Conservation (phyloP, 2,113 vertebrate genomes). For the Sorex araneus region DNA sequence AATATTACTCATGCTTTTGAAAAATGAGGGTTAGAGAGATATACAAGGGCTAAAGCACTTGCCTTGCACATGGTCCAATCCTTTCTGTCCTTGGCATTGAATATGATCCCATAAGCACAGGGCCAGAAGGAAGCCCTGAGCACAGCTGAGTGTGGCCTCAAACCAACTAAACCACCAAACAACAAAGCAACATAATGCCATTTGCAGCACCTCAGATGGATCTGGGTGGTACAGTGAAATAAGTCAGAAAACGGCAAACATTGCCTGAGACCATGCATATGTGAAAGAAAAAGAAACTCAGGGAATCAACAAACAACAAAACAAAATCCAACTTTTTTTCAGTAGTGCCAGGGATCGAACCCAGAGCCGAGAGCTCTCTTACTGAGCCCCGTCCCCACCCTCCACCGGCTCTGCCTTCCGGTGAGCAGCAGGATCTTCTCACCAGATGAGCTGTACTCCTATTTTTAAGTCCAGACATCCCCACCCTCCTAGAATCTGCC, state of each 20-base stretch:
- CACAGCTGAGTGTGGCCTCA: too few species aligned
- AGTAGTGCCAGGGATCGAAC: too few species aligned
- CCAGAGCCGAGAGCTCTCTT: too few species aligned
- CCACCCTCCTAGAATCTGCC: conserved; percentile 47
- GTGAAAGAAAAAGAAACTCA: background rate
- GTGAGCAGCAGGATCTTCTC: background rate
- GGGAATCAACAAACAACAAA: background rate
- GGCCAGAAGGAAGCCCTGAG: too few species aligned
- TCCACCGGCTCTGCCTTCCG: background rate
- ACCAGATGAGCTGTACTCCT: background rate
- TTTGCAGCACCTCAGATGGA: background rate
- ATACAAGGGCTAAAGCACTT: too few species aligned
- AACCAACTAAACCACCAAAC: too few species aligned
- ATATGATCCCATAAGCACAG: too few species aligned
- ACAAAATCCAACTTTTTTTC: background rate
- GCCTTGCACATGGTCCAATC: too few species aligned
- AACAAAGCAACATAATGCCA: background rate
- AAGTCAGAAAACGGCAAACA: background rate
- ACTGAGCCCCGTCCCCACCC: too few species aligned
- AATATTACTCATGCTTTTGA: background rate
- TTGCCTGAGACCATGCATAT: background rate
- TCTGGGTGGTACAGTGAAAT: background rate
- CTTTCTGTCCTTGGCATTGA: too few species aligned
- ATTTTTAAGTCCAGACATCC: conserved; percentile 56
- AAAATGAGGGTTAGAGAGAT: background rate